A percentile compares a stretch with the other conserved stretches of the same genome.
Conservation (phyloP, 2,113 vertebrate genomes). For the Dinomys branickii region DNA sequence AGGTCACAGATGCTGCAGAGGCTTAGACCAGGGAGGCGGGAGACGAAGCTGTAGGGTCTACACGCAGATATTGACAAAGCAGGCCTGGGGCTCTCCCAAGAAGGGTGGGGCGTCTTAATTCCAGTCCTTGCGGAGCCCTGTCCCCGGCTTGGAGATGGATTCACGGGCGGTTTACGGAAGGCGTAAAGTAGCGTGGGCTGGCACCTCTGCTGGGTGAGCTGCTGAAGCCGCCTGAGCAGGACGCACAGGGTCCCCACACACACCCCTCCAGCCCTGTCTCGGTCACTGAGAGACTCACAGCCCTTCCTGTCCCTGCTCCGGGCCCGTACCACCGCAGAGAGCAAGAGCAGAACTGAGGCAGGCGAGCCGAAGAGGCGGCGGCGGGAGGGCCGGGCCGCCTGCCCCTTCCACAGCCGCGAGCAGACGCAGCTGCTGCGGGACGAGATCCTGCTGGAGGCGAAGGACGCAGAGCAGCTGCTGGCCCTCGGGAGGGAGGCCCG, state of each 20-base stretch:
- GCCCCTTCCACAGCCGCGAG: constrained; percentile 89
- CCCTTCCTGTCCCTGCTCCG: neutral
- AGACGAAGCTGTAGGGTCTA: no score
- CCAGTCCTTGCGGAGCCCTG: neutral
- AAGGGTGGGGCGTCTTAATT: neutral
- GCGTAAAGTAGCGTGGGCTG: neutral
- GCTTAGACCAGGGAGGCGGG: neutral
- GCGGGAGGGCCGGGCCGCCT: constrained; percentile 79
- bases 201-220: neutral
- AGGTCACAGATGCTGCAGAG: no score
- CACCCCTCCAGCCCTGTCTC: neutral
- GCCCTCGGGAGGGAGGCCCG: constrained; percentile 88
- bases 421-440: constrained; percentile 89
- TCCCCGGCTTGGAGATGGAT: neutral
- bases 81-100: neutral
- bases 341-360: constrained; percentile 64
- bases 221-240: fast-evolving
- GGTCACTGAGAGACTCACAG: fast-evolving
- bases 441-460: constrained; percentile 89
- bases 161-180: neutral
- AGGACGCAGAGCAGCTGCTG: constrained; percentile 95
- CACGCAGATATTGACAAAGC: neutral
- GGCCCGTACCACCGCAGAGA: constrained; percentile 73
- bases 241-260: no score
- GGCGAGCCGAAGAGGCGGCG: constrained; percentile 86